Base-by-base conservation (phyloP, 2,888 invertebrate genomes). In the Acanthosepion esculentum region DNA sequence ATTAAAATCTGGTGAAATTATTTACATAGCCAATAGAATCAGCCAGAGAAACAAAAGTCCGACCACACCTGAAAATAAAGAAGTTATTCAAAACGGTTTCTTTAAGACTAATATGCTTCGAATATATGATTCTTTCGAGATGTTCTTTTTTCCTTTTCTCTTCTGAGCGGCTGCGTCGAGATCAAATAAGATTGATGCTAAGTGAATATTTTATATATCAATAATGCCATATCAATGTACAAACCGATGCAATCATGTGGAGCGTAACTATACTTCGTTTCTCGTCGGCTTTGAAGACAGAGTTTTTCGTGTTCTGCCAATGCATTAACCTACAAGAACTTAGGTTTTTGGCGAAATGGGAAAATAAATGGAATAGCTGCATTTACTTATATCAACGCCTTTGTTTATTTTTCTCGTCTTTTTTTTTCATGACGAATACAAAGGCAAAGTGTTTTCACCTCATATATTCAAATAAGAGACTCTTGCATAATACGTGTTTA, bases 141-240 rank as follows among this genome's bases (percentile, higher is more conserved):
- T 23, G 6, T 59, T 59, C 59, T 59, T n/a, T 78, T n/a, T 64
- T 20, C 26, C 5, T 29, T n/a, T n/a, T 78, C 10, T 78, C 15
- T 78, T n/a, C 10, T 1, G 12, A 15, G 10, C 8, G n/a, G n/a
- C 8, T 8, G 2, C 29, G 10, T 78, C 8, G 78, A 78, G n/a
- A 78, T 78, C n/a, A 78, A 10, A 64, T 64, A 29, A 59, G 10
- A 78, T 78, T 78, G 78, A 78, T 78, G 78, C 78, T 78, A 78
- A 78, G 78, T 78, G n/a, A n/a, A 78, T 78, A n/a, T 78, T n/a
- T 78, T 78, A 78, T 78, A n/a, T 78, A 78, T 78, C 78, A 78
- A 78, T 78, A 78, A 78, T n/a, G 78, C n/a, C 33, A n/a, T 78
- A 78, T 78, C 78, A 78, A 78, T 78, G 18, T 78, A 78, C 78